Evolutionary conservation across 2,888 invertebrate species (phyloP).

Genomic region (Gymnosoma rotundatum): DNA sequence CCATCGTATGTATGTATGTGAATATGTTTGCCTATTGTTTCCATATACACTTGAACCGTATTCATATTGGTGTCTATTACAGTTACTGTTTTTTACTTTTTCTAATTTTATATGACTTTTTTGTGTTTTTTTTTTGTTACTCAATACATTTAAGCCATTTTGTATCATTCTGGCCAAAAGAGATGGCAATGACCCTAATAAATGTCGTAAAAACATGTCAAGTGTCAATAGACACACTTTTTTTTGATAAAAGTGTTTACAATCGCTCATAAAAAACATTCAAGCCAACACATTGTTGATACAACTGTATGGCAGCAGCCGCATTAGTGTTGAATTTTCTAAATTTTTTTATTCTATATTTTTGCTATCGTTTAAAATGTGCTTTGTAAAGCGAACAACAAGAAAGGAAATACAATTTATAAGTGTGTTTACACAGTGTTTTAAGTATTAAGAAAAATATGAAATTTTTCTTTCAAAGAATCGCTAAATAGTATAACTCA

Average conservation of each 20-base stretch:
- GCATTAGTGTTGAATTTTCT: not conserved
- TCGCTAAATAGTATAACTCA: conserved; percentile 5
- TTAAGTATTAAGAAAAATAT: conserved; percentile 10
- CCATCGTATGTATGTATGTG: too few species aligned
- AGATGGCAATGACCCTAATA: conserved; percentile 69
- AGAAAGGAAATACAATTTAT: conserved; percentile 3
- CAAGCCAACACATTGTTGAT: conserved; percentile 37
- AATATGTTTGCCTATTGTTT: too few species aligned
- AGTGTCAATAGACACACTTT: conserved; percentile 68
- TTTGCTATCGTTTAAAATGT: conserved; percentile 24
- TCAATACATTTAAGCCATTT: conserved; percentile 18
- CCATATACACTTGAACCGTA: too few species aligned
- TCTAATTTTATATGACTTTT: not conserved
- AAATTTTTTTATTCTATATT: not conserved
- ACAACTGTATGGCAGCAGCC: not conserved
- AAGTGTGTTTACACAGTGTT: conserved; percentile 15
- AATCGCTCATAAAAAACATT: conserved; percentile 62
- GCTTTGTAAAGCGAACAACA: not conserved
- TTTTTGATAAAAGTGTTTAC: conserved; percentile 51
- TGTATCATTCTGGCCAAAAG: conserved; percentile 43
- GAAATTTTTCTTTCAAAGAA: not conserved
- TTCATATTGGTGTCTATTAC: not conserved
- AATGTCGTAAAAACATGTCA: conserved; percentile 68
- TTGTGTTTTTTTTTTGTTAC: not conserved
- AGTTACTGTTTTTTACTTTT: conserved; percentile 8